phyloP scores from a whole-genome alignment of 2,113 vertebrate species.

The Campylomormyrus tamandua region DNA sequence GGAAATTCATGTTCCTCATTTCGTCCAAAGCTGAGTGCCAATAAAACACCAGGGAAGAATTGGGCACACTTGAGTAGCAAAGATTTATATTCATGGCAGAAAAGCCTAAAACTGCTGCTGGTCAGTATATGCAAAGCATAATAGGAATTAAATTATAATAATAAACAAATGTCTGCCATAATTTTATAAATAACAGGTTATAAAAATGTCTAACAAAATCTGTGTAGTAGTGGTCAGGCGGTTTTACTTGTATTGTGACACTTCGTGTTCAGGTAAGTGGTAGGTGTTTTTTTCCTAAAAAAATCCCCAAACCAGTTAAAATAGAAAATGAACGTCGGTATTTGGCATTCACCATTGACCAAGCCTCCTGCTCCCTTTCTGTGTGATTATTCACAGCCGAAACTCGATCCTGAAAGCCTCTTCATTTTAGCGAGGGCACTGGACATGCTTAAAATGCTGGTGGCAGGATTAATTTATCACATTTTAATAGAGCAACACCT shows the following conservation, averaged over 20 bases:
- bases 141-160: background rate
- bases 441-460: slow-evolving; percentile 49
- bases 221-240: background rate
- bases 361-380: background rate
- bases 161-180: background rate
- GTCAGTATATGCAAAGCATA: background rate
- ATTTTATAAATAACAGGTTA: background rate
- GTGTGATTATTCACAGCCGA: slow-evolving; percentile 46
- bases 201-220: background rate
- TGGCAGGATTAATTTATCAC: slow-evolving; percentile 69
- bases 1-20: background rate
- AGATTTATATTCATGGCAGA: background rate
- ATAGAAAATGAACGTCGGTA: background rate
- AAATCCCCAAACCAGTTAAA: background rate
- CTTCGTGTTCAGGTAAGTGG: background rate
- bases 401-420: slow-evolving; percentile 41
- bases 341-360: background rate
- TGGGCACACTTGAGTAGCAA: background rate
- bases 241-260: background rate
- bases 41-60: background rate
- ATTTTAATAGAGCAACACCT: slow-evolving; percentile 71
- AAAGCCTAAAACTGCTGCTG: background rate
- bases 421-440: slow-evolving; percentile 52
- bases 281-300: background rate
- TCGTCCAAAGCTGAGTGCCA: background rate